Evolutionary conservation across 2,888 invertebrate genomes (phyloP), one percentile per base, ranked within the genome.

Genomic region (Eupithecia centaureata): DNA sequence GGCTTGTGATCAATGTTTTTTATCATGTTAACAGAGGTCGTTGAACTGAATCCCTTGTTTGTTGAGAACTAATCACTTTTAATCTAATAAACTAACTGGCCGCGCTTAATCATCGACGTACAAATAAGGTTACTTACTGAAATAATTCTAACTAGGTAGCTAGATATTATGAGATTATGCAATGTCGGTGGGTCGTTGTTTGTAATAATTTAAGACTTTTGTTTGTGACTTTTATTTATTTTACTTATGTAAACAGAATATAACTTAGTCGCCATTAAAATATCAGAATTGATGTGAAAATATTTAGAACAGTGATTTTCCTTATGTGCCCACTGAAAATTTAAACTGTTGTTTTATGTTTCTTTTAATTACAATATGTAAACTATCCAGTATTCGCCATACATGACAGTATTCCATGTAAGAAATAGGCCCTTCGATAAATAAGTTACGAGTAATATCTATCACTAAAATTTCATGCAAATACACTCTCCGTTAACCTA

Each of bases 401-500:
- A 42, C n/a, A 42, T 18, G 18, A n/a, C 42, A 8, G 18, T 38
- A 8, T 18, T 18, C 18, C 18, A 10, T 42, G 8, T 42, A 18
- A 42, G 18, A 42, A 42, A 42, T 18, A 18, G 2, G n/a, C 38
- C 38, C 38, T 18, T 42, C 18, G 18, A 18, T 18, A 42, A 18
- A 42, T 42, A n/a, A 42, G 18, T 18, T 15, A 15, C 15, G 27
- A 15, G 54, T 27, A 54, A n/a, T 25, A 25, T 51, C 22, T 54
- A 54, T 15, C 30, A 18, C 62, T 47, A 25, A 52, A 32, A 27
- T 61, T 54, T 22, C 32, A 63, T 57, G 70, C 71, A 76, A 61
- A 42, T 61, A 84, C 74, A 61, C 76, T 86, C 82, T 84, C 87
- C 88, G 89, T 88, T 91, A 91, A 88, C 91, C 88, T 85, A 89